Conservation (phyloP, 2,888 invertebrate species). For the Scaptomyza caliginosa region DNA sequence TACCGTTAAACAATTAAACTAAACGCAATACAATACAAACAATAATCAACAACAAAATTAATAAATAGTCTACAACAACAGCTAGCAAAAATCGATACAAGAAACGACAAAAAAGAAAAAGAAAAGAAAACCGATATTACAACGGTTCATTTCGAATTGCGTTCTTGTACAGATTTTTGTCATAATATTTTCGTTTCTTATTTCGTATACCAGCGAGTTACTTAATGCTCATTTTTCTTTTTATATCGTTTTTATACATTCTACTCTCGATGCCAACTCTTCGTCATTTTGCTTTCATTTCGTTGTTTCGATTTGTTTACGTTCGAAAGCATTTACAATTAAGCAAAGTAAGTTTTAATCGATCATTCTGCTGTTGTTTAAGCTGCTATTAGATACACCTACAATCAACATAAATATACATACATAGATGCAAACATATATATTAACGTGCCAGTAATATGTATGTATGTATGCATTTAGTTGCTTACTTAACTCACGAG, state of each 20-base stretch:
- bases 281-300: constrained; percentile 65
- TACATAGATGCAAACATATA: not conserved
- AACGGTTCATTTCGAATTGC: constrained; percentile 6
- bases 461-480: constrained; percentile 31
- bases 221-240: constrained; percentile 49
- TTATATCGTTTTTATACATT: constrained; percentile 48
- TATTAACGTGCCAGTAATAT: not conserved
- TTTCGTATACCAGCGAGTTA: constrained; percentile 14
- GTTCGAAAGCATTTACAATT: constrained; percentile 74
- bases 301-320: constrained; percentile 56
- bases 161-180: constrained; percentile 46
- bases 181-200: constrained; percentile 8
- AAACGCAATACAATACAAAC: constrained; percentile 25
- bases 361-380: constrained; percentile 52
- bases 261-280: constrained; percentile 57
- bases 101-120: constrained; percentile 9
- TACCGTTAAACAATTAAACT: constrained; percentile 53
- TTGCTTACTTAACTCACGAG: constrained; percentile 33
- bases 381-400: constrained; percentile 47
- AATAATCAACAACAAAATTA: constrained; percentile 10
- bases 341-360: constrained; percentile 70
- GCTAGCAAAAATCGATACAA: constrained; percentile 41
- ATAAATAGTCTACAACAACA: constrained; percentile 4
- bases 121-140: not conserved
- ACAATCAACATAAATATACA: not conserved